Evolutionary conservation across 2,888 invertebrate species (phyloP), one percentile per base, ranked within the genome.

Genomic region (Agrochola macilenta): DNA sequence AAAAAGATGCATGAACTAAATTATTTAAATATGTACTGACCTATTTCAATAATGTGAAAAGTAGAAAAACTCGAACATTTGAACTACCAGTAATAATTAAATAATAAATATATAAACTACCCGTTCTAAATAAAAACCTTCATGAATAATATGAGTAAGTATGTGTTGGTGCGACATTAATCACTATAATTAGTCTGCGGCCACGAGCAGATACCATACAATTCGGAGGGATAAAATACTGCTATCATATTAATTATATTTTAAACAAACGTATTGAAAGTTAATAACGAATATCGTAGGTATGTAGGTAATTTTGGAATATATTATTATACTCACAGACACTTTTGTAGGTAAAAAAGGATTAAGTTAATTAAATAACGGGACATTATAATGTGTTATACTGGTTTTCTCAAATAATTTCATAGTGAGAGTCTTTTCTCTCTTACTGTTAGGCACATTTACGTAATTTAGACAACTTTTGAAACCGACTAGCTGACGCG

Each of bases 181-280:
- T 83, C 85, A 83, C 71, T 49, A 72, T 73, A 83, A 83, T 85
- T 83, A 76, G 82, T 82, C 85, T 52, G 85, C 76, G 82, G 82
- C 85, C 76, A 39, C 58, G 68, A 82, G 61, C 76, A 83, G 82
- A 82, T 66, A 80, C 81, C 69, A 60, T 39, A 82, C 65, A 82
- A 82, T 77, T 66, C 39, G 5, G 70, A 52, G 46, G 35, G 58
- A 78, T 84, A 54, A 84, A 84, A 39, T 79, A 66, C 79, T 66
- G 79, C 66, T 79, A 54, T 79, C 72, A 52, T 52, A 79, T 63
- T 71, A 58, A 65, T 69, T 61, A 30, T 66, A 30, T 43, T 20
- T 52, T 35, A 46, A 54, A 14, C 11, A 66, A 60, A 64, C 23
- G n/a, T 61, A 57, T 52, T 52, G 65, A 39, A 39, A 49, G n/a